Percentiles rank a stretch among this genome's conserved stretches.
Evolutionary conservation across 1,140 invertebrate species (phyloP).

Genomic region (Patella vulgata): DNA sequence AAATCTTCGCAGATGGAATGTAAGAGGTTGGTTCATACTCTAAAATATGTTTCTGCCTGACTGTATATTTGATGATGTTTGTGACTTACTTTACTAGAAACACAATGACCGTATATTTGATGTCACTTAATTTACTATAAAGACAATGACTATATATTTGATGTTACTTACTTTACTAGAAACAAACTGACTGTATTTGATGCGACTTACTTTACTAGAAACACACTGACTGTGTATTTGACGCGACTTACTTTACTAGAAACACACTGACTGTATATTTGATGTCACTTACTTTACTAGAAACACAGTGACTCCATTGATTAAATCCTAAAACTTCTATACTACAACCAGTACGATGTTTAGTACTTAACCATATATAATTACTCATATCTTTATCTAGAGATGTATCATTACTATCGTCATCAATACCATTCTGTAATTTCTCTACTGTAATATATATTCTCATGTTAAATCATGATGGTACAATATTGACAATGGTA

Average conservation of each 20-base stretch:
- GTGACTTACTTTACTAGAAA: slow-evolving; percentile 1
- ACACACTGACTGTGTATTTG: background rate
- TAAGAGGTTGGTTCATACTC: too few relatives aligned
- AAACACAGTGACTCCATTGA: too few relatives aligned
- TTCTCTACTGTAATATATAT: too few relatives aligned
- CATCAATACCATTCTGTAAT: too few relatives aligned
- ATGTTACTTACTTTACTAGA: background rate
- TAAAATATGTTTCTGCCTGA: too few relatives aligned
- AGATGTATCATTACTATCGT: slow-evolving; percentile 6
- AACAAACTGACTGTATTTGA: background rate
- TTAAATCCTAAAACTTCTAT: too few relatives aligned
- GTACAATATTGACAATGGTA: too few relatives aligned
- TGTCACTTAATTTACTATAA: background rate
- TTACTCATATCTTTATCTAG: slow-evolving; percentile 5
- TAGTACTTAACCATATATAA: background rate
- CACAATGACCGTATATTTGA: background rate
- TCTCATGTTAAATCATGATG: too few relatives aligned
- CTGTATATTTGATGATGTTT: background rate
- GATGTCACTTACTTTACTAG: background rate
- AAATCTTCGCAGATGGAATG: too few relatives aligned
- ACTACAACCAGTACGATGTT: too few relatives aligned
- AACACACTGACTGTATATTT: background rate
- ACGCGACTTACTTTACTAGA: background rate
- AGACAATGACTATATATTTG: too few relatives aligned
- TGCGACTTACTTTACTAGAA: background rate